Percentiles rank a stretch among this genome's conserved stretches.
Evolutionary conservation across 2,113 vertebrate species (phyloP).

Genomic region (Jacana jacana): DNA sequence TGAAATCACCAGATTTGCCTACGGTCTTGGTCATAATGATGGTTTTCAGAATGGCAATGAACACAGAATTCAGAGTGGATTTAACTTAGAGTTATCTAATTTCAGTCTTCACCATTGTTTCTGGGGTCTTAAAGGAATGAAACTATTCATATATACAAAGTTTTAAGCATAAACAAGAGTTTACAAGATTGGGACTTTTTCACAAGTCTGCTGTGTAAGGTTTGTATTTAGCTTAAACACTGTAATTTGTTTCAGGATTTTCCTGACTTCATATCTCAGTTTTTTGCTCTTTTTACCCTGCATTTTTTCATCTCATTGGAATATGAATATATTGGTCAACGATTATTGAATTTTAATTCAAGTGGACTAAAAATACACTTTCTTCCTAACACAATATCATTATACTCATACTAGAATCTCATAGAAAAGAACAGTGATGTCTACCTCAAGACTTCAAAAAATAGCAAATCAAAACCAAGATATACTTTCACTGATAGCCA

Average conservation of each 20-base stretch:
- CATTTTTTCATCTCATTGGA: neutral
- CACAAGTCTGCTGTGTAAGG: neutral
- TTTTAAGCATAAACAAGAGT: neutral
- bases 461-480: neutral
- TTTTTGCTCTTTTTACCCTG: neutral
- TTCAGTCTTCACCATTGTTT: neutral
- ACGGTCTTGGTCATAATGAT: neutral
- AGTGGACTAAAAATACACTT: neutral
- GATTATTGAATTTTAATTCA: neutral
- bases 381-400: neutral
- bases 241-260: neutral
- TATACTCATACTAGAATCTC: neutral
- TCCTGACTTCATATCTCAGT: neutral
- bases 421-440: neutral
- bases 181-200: neutral
- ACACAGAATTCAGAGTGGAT: neutral
- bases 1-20: neutral
- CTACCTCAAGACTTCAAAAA: neutral
- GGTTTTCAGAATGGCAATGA: neutral
- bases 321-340: neutral
- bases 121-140: neutral
- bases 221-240: neutral
- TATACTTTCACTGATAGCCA: neutral
- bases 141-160: neutral
- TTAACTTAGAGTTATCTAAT: neutral